Evolutionary conservation across 2,888 invertebrate species (phyloP), one percentile per base, ranked within the genome.

Genomic region (Helicoverpa assulta): DNA sequence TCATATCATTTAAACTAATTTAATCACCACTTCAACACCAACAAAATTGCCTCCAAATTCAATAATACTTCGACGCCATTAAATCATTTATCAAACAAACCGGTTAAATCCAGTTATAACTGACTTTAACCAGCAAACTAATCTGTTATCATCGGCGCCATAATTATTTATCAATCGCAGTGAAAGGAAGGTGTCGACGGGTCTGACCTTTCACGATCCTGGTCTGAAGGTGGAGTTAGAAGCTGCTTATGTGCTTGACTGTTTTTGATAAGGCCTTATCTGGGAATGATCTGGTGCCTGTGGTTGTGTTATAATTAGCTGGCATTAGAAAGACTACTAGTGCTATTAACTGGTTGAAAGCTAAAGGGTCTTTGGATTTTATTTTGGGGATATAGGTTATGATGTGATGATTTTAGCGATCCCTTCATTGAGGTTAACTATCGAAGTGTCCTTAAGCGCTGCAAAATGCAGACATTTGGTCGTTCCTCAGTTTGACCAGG

Each of bases 141-240:
- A 77, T 77, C 73, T 57, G 51, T 77, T 77, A 77, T 77, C 77
- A 77, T 14, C 26, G 73, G 73, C 66, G 73, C 78, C 78, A 78
- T 69, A 73, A 78, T 77, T 77, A 77, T 77, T 77, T 77, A 77
- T 77, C 77, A 69, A 78, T 73, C 54, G 55, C 21, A 50, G 78
- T 73, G 77, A 77, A 77, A 78, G 77, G 76, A 50, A 65, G 65
- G 73, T 77, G 78, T 78, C 66, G 69, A 53, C 56, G 78, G 56
- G 65, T 60, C 56, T 63, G 73, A 77, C 76, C 76, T 77, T 73
- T 77, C 77, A 77, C 77, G 77, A 73, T 60, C 40, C 37, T 60
- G 29, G 73, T 66, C 65, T 69, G 73, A 66, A 73, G 78, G 60
- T 78, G 57, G 63, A 60, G 54, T 76, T 78, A 78, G 78, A 73